phyloP scores from a whole-genome alignment of 2,113 vertebrate genomes.

The Tyrannus savana region DNA sequence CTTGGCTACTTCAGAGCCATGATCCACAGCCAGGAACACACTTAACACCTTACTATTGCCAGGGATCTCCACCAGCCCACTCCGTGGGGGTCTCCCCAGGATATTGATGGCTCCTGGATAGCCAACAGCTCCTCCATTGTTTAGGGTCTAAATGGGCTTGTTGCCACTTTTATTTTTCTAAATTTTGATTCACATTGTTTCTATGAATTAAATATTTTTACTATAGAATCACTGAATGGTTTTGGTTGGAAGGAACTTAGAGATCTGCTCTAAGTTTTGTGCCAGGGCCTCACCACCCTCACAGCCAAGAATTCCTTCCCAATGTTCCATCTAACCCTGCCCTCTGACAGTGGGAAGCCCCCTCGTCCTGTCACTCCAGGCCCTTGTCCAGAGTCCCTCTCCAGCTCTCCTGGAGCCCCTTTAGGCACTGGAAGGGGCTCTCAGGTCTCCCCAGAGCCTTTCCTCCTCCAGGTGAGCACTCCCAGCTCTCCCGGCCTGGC shows the following conservation, averaged over 20 bases:
- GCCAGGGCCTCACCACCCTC: background rate
- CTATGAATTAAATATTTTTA: background rate
- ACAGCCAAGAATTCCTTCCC: background rate
- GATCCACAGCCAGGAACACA: background rate
- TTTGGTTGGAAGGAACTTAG: background rate
- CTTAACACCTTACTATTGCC: fast-evolving
- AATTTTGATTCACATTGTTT: background rate
- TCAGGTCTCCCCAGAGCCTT: background rate
- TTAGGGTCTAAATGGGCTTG: background rate
- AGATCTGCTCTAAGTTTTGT: fast-evolving
- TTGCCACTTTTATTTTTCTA: background rate
- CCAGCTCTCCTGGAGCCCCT: background rate
- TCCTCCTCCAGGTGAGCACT: no score
- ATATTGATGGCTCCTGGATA: background rate
- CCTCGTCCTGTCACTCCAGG: background rate
- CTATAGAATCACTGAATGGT: background rate
- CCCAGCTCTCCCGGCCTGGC: background rate
- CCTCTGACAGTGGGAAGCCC: fast-evolving
- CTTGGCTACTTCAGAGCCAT: fast-evolving
- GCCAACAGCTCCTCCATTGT: fast-evolving
- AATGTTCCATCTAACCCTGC: fast-evolving
- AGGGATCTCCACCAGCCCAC: background rate
- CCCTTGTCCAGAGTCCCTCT: background rate
- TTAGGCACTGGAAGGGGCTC: background rate
- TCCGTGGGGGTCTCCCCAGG: background rate